phyloP scores from a whole-genome alignment of 35 echinoderm and acorn worm species.

The Acanthaster planci region DNA sequence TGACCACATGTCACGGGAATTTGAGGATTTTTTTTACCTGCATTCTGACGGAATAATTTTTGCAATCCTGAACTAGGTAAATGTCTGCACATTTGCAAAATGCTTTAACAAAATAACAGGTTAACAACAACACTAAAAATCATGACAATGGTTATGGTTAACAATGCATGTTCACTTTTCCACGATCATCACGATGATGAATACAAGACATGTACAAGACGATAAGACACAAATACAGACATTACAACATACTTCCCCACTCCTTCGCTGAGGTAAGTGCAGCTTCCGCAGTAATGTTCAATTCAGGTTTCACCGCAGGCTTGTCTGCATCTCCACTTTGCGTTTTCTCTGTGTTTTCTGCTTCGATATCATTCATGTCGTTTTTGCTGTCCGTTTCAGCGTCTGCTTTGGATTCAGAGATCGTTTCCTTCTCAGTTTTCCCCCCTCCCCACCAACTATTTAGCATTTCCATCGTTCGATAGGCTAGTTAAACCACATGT shows the following conservation, averaged over 20 bases:
- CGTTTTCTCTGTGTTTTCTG: not conserved
- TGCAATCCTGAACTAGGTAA: too few relatives aligned
- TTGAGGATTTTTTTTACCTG: too few relatives aligned
- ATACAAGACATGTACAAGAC: too few relatives aligned
- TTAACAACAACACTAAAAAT: too few relatives aligned
- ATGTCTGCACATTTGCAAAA: too few relatives aligned
- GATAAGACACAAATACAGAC: too few relatives aligned
- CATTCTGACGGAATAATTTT: too few relatives aligned
- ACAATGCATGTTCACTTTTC: too few relatives aligned
- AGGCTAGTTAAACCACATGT: not conserved
- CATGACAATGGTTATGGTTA: too few relatives aligned
- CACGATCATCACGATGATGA: too few relatives aligned
- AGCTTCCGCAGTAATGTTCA: conserved; percentile 5
- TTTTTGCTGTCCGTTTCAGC: conserved; percentile 2
- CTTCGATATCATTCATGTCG: conserved; percentile 9
- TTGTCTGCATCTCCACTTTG: conserved; percentile 5
- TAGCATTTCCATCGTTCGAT: conserved; percentile 66
- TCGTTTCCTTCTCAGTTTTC: conserved; percentile 34
- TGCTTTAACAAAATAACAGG: too few relatives aligned
- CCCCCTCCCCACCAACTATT: conserved; percentile 77
- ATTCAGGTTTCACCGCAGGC: conserved; percentile 9
- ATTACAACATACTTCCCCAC: conserved; percentile 69
- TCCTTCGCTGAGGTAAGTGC: conserved; percentile 50
- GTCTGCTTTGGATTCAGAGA: not conserved
- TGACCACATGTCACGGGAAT: too few relatives aligned